phyloP scores from a whole-genome alignment of 2,888 invertebrate genomes.

The Mactromeris polynyma region DNA sequence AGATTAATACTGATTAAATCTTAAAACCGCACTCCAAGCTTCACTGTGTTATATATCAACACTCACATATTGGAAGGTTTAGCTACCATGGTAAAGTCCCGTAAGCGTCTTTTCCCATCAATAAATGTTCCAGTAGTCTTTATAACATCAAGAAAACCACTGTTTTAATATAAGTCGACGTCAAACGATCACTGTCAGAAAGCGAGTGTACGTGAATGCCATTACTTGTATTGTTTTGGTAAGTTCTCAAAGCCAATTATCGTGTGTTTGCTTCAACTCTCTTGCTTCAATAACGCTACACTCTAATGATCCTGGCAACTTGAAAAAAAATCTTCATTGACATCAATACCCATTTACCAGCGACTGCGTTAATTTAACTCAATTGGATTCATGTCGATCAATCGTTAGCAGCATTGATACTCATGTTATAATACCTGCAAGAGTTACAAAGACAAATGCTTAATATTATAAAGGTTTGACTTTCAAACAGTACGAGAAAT shows the following conservation, averaged over 20 bases:
- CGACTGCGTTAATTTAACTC: slow-evolving; percentile 7
- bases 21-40: neutral
- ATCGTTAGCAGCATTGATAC: neutral
- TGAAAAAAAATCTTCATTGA: neutral
- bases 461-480: neutral
- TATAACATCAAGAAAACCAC: neutral
- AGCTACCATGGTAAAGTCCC: neutral
- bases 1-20: neutral
- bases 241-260: slow-evolving; percentile 15
- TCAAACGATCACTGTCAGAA: neutral
- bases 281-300: neutral
- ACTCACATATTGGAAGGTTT: neutral
- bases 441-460: neutral
- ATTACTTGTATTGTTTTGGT: slow-evolving; percentile 6
- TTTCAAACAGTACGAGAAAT: neutral
- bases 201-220: neutral
- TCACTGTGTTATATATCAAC: neutral
- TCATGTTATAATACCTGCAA: neutral
- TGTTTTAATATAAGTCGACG: neutral
- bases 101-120: neutral
- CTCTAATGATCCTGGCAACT: neutral
- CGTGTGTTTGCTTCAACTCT: neutral
- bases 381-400: neutral
- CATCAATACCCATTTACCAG: slow-evolving; percentile 14
- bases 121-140: neutral